Conservation (phyloP, 2,888 invertebrate species). For the Tiliacea aurago region DNA sequence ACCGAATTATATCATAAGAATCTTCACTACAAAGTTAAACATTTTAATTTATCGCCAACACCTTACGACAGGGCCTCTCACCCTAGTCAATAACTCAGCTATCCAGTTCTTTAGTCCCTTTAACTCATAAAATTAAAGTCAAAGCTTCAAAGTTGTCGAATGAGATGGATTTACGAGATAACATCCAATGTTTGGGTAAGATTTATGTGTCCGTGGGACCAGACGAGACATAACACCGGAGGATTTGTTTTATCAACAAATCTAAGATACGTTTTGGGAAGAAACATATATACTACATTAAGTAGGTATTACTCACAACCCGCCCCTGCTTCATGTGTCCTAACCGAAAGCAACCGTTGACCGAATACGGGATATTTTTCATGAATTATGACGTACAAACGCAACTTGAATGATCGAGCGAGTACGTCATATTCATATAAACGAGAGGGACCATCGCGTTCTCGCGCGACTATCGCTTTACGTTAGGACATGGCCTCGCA, state of each 20-base stretch:
- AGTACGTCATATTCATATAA: not conserved
- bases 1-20: not conserved
- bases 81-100: constrained; percentile 26
- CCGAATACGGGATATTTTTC: not conserved
- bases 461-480: not conserved
- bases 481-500: not conserved
- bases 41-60: not conserved
- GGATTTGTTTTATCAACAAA: constrained; percentile 42
- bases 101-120: not conserved
- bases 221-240: constrained; percentile 16
- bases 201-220: constrained; percentile 1
- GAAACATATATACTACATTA: not conserved
- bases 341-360: not conserved
- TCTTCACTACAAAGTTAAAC: not conserved
- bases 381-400: not conserved
- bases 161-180: constrained; percentile 54
- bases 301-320: not conserved
- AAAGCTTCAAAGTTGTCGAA: constrained; percentile 31
- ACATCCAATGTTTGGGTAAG: constrained; percentile 23
- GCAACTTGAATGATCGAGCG: not conserved
- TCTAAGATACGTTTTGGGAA: not conserved
- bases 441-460: not conserved
- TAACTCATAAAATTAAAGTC: constrained; percentile 41
- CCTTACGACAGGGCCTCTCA: not conserved
- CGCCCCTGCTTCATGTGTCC: not conserved